A percentile compares a stretch with the other conserved stretches of the same genome.
Evolutionary conservation across 2,888 invertebrate species (phyloP).

Genomic region (Bhutanitis thaidina): DNA sequence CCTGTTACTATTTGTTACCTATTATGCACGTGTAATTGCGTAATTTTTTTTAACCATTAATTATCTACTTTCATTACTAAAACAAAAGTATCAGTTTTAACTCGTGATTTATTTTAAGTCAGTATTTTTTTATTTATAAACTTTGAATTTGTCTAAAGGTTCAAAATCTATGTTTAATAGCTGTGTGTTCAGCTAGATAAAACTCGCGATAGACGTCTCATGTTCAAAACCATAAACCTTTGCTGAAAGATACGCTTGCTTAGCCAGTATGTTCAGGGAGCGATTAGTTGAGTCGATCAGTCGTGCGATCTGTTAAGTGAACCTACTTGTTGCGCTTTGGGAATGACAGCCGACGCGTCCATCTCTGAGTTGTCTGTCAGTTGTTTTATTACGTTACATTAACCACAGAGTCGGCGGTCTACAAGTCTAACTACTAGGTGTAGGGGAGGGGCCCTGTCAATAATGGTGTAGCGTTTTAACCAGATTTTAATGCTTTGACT

Average conservation of each 20-base stretch:
- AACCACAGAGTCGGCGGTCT: constrained; percentile 34
- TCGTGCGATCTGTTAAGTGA: constrained; percentile 38
- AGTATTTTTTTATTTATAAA: no score
- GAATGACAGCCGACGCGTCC: constrained; percentile 34
- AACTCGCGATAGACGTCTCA: not conserved
- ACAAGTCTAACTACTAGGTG: constrained; percentile 33
- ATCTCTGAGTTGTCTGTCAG: constrained; percentile 32
- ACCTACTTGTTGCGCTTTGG: constrained; percentile 52
- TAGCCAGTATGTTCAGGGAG: constrained; percentile 6
- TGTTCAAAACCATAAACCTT: no score
- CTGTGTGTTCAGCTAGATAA: no score
- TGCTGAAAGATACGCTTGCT: not conserved
- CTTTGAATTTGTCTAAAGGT: no score
- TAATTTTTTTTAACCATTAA: no score
- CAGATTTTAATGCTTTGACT: constrained; percentile 67
- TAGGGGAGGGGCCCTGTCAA: constrained; percentile 35
- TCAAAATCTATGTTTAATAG: no score
- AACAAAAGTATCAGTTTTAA: no score
- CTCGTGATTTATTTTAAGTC: no score
- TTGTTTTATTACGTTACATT: constrained; percentile 43
- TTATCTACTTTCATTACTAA: no score
- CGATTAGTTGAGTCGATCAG: constrained; percentile 24
- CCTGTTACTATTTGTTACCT: no score
- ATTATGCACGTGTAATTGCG: no score
- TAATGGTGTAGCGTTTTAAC: constrained; percentile 51